A percentile compares a stretch with the other conserved stretches of the same genome.
Evolutionary conservation across 2,113 vertebrate species (phyloP).

Genomic region (Crypturellus undulatus): DNA sequence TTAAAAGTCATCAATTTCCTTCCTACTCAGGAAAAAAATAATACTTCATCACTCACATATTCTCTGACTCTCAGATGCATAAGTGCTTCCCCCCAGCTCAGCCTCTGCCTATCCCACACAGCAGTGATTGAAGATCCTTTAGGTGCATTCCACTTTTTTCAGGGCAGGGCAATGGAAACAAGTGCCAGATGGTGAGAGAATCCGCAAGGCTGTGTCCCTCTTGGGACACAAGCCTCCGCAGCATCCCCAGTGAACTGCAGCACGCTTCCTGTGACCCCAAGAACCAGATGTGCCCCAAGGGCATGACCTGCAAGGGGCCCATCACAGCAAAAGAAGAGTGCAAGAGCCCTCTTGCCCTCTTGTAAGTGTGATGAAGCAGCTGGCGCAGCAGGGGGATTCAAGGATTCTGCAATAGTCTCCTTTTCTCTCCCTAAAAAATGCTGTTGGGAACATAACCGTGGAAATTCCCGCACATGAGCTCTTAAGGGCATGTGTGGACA

Average conservation of each 20-base stretch:
- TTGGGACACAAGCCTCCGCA: not conserved
- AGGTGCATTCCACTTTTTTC: not conserved
- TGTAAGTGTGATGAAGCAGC: not conserved
- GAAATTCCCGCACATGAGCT: conserved; percentile 31
- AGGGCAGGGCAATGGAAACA: not conserved
- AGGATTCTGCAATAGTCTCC: conserved; percentile 24
- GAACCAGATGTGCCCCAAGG: rapidly evolving
- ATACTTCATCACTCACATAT: not conserved
- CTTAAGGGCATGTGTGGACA: not conserved
- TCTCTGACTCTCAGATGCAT: not conserved
- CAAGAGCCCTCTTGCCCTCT: not conserved
- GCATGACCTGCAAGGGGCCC: rapidly evolving
- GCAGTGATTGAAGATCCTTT: not conserved
- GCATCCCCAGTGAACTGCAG: not conserved
- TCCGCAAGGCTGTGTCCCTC: not conserved
- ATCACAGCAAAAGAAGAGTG: not conserved
- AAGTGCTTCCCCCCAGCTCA: not conserved
- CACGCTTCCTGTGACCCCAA: not conserved
- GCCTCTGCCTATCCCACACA: too few species aligned
- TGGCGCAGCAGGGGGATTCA: conserved; percentile 36
- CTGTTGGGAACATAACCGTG: not conserved
- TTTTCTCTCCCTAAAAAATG: not conserved
- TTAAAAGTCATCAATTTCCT: not conserved
- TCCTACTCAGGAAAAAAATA: not conserved
- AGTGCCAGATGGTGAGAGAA: not conserved